Conservation (phyloP, 2,888 invertebrate genomes). For the Leptothorax acervorum region DNA sequence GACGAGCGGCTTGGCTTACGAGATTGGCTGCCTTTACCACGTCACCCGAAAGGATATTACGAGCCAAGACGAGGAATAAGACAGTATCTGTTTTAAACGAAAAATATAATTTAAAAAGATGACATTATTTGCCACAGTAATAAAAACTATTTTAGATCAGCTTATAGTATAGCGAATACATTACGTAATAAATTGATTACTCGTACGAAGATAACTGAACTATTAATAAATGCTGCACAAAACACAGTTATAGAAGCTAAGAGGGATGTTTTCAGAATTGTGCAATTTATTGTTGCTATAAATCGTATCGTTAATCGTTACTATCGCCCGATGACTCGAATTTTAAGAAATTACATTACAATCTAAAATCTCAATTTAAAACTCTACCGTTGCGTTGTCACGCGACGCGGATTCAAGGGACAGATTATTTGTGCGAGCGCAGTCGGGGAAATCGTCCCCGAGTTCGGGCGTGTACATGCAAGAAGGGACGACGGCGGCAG, state of each 20-base stretch:
- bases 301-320: not conserved
- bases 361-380: not conserved
- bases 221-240: not conserved
- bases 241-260: not conserved
- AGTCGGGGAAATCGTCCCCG: conserved; percentile 66
- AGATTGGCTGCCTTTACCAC: conserved; percentile 20
- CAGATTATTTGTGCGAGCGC: conserved; percentile 48
- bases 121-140: not conserved
- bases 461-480: conserved; percentile 63
- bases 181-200: not conserved
- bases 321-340: not conserved
- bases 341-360: conserved; percentile 14
- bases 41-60: not conserved
- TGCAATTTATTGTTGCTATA: not conserved
- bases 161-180: not conserved
- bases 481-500: conserved; percentile 66
- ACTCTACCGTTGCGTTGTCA: not conserved
- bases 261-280: not conserved
- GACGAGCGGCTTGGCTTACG: conserved; percentile 36
- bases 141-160: not conserved
- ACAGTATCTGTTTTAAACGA: not conserved
- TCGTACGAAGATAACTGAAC: not conserved
- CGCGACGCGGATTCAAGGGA: conserved; percentile 20
- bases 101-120: not conserved
- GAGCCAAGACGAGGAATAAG: not conserved